These are phyloP conservation scores for Fopius arisanus DNA, from an alignment of 1,140 invertebrate species.

Conservation along the genomic window DNA sequence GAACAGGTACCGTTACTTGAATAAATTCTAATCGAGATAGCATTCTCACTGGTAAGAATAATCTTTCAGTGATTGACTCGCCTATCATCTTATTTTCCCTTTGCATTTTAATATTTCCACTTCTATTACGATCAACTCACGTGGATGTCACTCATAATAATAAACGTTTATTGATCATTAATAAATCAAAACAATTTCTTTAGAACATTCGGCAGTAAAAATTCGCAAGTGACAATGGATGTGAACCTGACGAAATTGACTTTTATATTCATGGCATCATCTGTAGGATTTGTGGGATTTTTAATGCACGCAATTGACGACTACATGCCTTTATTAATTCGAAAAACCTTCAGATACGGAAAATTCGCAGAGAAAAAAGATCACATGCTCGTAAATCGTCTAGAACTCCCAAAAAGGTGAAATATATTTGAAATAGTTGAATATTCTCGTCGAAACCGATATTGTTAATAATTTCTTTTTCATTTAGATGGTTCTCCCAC, in stretches of 20 bases:
- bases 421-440: background rate
- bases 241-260: conserved; percentile 67
- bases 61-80: too few species aligned
- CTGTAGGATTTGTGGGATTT: conserved; percentile 65
- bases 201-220: too few species aligned
- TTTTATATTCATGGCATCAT: conserved; percentile 65
- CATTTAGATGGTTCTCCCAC: conserved; percentile 72
- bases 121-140: too few species aligned
- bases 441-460: background rate
- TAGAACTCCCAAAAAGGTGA: conserved; percentile 76
- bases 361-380: conserved; percentile 70
- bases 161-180: too few species aligned
- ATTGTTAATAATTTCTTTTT: conserved; percentile 24
- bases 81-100: too few species aligned
- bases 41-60: too few species aligned
- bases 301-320: conserved; percentile 71
- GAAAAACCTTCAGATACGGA: conserved; percentile 72
- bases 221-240: conserved; percentile 39
- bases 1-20: too few species aligned
- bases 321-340: conserved; percentile 70
- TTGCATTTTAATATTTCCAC: too few species aligned
- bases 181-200: too few species aligned
- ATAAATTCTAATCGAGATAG: too few species aligned
- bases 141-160: too few species aligned
- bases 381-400: conserved; percentile 60